These are phyloP conservation scores for Platorchestia sp. DNA, from an alignment of 1,140 invertebrate species.

Conservation along the genomic window DNA sequence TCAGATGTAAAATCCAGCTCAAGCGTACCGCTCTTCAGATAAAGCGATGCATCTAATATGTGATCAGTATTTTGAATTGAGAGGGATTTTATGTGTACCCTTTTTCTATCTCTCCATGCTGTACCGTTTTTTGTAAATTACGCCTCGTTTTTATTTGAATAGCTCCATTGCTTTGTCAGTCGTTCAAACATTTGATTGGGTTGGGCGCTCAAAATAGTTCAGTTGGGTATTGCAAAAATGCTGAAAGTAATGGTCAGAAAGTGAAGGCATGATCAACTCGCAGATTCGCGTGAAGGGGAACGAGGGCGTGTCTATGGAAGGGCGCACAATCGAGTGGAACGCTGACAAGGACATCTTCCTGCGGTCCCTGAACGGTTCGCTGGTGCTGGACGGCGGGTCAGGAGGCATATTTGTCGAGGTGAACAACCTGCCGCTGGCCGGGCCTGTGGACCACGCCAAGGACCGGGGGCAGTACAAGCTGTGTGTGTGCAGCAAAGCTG, in stretches of 20 bases:
- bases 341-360: conserved; percentile 86
- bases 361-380: conserved; percentile 83
- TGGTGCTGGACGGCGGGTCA: conserved; percentile 79
- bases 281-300: conserved; percentile 71
- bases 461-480: conserved; percentile 80
- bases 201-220: not conserved
- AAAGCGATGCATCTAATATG: too few relatives aligned
- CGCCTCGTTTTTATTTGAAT: too few relatives aligned
- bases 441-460: conserved; percentile 41
- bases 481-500: conserved; percentile 79
- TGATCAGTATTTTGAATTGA: too few relatives aligned
- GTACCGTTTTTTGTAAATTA: too few relatives aligned
- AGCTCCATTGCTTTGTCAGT: too few relatives aligned
- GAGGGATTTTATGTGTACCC: too few relatives aligned
- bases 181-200: not conserved
- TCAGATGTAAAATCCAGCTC: too few relatives aligned
- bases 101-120: too few relatives aligned
- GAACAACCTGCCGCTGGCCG: conserved; percentile 79
- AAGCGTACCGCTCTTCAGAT: too few relatives aligned
- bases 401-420: conserved; percentile 82
- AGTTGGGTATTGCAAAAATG: not conserved
- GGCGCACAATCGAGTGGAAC: conserved; percentile 77
- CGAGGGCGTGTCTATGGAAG: conserved; percentile 75
- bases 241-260: not conserved
- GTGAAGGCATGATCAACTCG: not conserved